Evolutionary conservation across 2,113 vertebrate genomes (phyloP), one percentile per base, ranked within the genome.

Genomic region (Panthera uncia): DNA sequence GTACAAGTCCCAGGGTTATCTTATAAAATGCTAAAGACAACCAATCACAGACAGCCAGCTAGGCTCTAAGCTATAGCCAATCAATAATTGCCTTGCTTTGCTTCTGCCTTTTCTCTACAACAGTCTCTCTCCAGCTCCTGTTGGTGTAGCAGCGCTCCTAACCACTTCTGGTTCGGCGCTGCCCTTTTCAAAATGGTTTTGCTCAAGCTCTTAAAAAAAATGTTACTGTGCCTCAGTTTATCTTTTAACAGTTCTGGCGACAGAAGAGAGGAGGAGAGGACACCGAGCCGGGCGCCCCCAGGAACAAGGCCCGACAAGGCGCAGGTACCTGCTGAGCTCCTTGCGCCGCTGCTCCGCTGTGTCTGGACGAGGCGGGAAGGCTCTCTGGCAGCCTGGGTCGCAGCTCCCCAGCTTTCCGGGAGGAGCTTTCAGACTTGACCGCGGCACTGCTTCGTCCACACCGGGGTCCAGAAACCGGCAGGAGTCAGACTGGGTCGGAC

Each of bases 141-240:
- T 29, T 2, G 48, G 41, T 41, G 29, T 29, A n/a, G 8, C 1
- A n/a, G 8, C 1, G 0, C 36, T 61, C 57, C 7, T 90, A 14
- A 50, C 55, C 48, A 73, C n/a, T 92, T 55, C 16, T n/a, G 38
- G n/a, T 21, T 73, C 31, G 81, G 23, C 2, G 1, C 80, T 13
- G 23, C 36, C 18, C 2, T 4, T 14, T 25, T 91, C 19, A 1
- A 91, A 57, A 25, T 12, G 3, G 25, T 16, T 41, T 50, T 52
- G 25, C 63, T 79, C 25, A 50, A 86, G 71, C 12, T 38, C 45
- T 48, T 73, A 74, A 92, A 65, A 65, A 61, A 61, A 25, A 27
- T 63, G 25, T 5, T 52, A 38, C 11, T 38, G 21, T 41, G 87
- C 18, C 29, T 69, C 50, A 27, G 52, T n/a, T 91, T 14, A 31